Percentiles rank a stretch among this genome's conserved stretches.
phyloP scores from a whole-genome alignment of 2,113 vertebrate species.

The Noturus placidus region DNA sequence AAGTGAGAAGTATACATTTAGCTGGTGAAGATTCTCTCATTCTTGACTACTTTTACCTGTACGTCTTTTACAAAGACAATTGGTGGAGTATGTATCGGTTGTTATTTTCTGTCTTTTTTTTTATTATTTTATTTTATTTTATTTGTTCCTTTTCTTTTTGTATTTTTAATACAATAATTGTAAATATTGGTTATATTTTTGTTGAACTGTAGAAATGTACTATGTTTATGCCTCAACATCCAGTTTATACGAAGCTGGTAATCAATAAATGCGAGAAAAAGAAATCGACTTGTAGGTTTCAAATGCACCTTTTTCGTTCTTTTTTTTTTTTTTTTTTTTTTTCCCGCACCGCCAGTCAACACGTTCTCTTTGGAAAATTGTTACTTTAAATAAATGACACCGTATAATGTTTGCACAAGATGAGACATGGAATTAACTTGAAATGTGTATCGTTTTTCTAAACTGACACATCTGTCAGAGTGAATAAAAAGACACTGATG shows the following conservation, averaged over 20 bases:
- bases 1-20: conserved; percentile 98
- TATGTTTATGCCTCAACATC: conserved; percentile 99
- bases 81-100: conserved; percentile 97
- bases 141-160: conserved; percentile 71
- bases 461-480: conserved; percentile 65
- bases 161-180: conserved; percentile 99
- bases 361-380: conserved; percentile 57
- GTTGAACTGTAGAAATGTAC: conserved; percentile 99
- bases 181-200: conserved; percentile 99
- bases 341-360: conserved; percentile 29
- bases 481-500: conserved; percentile 68
- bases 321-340: not conserved
- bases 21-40: conserved; percentile 95
- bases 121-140: conserved; percentile 64
- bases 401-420: conserved; percentile 70
- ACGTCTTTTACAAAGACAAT: conserved; percentile 99
- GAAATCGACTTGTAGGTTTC: conserved; percentile 65
- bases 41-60: conserved; percentile 98
- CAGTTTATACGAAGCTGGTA: conserved; percentile 98
- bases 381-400: conserved; percentile 55
- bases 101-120: conserved; percentile 71
- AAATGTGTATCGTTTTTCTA: conserved; percentile 66
- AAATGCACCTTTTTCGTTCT: conserved; percentile 61
- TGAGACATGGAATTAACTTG: conserved; percentile 66
- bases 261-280: conserved; percentile 92